phyloP scores from a whole-genome alignment of 1,140 invertebrate species.

The Ptiloglossa arizonensis region DNA sequence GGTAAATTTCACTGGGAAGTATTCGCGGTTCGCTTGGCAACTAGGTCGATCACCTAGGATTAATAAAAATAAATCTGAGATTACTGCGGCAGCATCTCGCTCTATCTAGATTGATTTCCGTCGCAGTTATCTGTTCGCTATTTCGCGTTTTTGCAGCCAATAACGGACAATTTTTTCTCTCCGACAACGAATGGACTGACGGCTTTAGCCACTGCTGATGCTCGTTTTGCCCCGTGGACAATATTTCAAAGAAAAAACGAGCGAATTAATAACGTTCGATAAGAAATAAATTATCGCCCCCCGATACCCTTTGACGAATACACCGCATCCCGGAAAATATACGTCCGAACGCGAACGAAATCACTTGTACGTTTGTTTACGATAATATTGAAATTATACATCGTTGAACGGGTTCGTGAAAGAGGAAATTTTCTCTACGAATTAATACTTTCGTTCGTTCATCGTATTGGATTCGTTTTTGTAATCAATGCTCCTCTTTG shows the following conservation, averaged over 20 bases:
- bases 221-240: not conserved
- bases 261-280: not conserved
- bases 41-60: slow-evolving; percentile 31
- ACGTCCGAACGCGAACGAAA: too few species aligned
- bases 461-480: too few species aligned
- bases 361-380: too few species aligned
- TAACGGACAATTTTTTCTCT: not conserved
- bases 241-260: not conserved
- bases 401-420: too few species aligned
- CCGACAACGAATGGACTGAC: not conserved
- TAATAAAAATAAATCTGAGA: slow-evolving; percentile 48
- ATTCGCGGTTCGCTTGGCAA: slow-evolving; percentile 20
- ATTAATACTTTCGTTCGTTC: too few species aligned
- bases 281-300: not conserved
- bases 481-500: too few species aligned
- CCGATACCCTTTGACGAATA: too few species aligned
- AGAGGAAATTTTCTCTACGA: too few species aligned
- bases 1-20: slow-evolving; percentile 31
- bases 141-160: not conserved
- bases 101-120: slow-evolving; percentile 33
- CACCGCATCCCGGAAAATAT: too few species aligned
- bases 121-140: not conserved
- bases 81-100: slow-evolving; percentile 11
- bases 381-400: too few species aligned
- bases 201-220: not conserved